A percentile compares a stretch with the other conserved stretches of the same genome.
These are phyloP conservation scores for Phaethon lepturus DNA, from an alignment of 2,113 vertebrate species.

Conservation along the genomic window DNA sequence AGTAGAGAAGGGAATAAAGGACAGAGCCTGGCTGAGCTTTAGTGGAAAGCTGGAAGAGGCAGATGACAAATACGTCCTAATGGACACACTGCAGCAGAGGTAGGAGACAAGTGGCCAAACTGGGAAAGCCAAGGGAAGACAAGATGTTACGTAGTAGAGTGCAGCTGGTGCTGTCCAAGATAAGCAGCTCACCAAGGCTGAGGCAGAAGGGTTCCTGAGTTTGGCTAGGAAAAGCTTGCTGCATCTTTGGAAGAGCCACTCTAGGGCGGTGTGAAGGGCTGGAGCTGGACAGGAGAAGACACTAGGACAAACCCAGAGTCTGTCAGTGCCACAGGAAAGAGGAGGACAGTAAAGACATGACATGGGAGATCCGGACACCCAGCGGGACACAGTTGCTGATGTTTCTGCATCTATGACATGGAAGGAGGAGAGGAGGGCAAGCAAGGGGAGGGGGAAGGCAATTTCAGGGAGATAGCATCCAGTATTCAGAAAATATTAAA, in stretches of 20 bases:
- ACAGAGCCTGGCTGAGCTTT: neutral
- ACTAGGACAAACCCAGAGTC: neutral
- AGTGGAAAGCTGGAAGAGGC: neutral
- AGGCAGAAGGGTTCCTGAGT: neutral
- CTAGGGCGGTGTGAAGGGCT: neutral
- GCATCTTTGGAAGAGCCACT: neutral
- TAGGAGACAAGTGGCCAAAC: neutral
- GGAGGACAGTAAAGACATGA: fast-evolving
- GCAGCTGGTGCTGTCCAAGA: neutral
- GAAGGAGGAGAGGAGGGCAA: neutral
- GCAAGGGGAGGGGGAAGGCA: neutral
- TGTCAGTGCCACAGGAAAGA: neutral
- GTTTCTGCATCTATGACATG: neutral
- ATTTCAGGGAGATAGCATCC: fast-evolving
- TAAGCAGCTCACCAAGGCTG: neutral
- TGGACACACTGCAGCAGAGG: neutral
- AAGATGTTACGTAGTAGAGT: neutral
- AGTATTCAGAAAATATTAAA: neutral
- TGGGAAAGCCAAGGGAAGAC: neutral
- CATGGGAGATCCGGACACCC: neutral
- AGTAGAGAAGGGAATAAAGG: neutral
- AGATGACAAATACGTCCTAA: neutral
- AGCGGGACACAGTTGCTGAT: neutral
- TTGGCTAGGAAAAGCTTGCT: neutral
- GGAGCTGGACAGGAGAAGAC: neutral